phyloP scores from a whole-genome alignment of 2,888 invertebrate genomes.

The Cosmia pyralina region DNA sequence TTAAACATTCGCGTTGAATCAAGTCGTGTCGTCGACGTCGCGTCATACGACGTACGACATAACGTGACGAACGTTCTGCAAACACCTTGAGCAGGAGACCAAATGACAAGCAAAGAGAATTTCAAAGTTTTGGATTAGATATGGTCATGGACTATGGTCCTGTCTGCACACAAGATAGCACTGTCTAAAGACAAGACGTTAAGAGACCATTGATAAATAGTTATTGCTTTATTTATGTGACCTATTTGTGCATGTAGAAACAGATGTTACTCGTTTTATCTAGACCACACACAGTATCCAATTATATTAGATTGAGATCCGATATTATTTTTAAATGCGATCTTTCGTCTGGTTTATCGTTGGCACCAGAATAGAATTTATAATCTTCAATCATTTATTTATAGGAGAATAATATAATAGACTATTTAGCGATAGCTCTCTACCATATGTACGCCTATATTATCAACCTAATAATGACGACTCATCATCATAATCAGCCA shows the following conservation, averaged over 20 bases:
- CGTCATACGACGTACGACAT: not conserved
- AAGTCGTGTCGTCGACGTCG: constrained; percentile 13
- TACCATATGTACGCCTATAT: not conserved
- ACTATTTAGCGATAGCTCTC: not conserved
- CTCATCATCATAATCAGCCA: not conserved
- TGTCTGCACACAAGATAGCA: not conserved
- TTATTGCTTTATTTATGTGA: constrained; percentile 13
- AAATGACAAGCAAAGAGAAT: constrained; percentile 9
- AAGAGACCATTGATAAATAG: constrained; percentile 4
- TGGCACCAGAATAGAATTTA: constrained; percentile 2
- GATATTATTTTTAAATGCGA: constrained; percentile 26
- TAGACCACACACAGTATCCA: constrained; percentile 44
- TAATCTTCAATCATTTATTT: constrained; percentile 2
- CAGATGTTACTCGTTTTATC: constrained; percentile 43
- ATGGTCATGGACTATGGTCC: not conserved
- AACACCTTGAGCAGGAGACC: constrained; percentile 1
- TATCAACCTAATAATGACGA: not conserved
- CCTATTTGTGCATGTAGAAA: constrained; percentile 34
- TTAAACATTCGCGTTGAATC: constrained; percentile 71
- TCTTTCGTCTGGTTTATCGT: not conserved
- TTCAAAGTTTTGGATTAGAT: not conserved
- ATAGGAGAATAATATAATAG: not conserved
- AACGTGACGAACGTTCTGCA: not conserved
- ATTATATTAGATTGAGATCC: constrained; percentile 1
- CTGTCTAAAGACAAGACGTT: constrained; percentile 7